Percentiles rank a stretch among this genome's conserved stretches.
Conservation (phyloP, 2,797 vertebrate genomes). For the Echeneis naucrates region DNA sequence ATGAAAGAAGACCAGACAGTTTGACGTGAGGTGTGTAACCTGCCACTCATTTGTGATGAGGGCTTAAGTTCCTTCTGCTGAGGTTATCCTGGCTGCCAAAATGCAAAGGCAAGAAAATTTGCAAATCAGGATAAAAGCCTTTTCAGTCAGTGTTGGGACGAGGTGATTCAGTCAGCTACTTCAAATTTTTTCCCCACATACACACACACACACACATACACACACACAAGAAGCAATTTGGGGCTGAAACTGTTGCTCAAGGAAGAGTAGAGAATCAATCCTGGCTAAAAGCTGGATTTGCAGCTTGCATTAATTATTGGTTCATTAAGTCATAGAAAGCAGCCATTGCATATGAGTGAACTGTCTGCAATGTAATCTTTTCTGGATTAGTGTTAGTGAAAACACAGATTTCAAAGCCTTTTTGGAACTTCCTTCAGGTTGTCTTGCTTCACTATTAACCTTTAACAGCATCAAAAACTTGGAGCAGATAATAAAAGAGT, state of each 20-base stretch:
- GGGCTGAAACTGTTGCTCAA: conserved; percentile 35
- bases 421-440: not conserved
- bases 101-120: conserved; percentile 20
- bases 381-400: not conserved
- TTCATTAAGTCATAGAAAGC: conserved; percentile 4
- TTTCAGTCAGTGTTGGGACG: conserved; percentile 34
- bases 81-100: conserved; percentile 27
- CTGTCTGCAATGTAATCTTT: not conserved
- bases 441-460: not conserved
- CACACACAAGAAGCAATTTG: conserved; percentile 17
- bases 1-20: not conserved
- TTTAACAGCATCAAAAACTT: too few relatives aligned
- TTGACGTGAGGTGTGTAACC: not conserved
- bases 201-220: conserved; percentile 6
- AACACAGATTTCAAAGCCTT: too few relatives aligned
- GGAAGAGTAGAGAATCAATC: conserved; percentile 38
- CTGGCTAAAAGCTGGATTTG: conserved; percentile 4
- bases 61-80: not conserved
- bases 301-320: not conserved
- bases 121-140: conserved; percentile 53
- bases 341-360: not conserved
- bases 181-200: not conserved
- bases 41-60: not conserved
- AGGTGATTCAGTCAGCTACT: conserved; percentile 55
- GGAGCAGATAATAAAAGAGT: too few relatives aligned